Base-by-base conservation (phyloP, 1,140 invertebrate species). In the Caenorhabditis inopinata region DNA sequence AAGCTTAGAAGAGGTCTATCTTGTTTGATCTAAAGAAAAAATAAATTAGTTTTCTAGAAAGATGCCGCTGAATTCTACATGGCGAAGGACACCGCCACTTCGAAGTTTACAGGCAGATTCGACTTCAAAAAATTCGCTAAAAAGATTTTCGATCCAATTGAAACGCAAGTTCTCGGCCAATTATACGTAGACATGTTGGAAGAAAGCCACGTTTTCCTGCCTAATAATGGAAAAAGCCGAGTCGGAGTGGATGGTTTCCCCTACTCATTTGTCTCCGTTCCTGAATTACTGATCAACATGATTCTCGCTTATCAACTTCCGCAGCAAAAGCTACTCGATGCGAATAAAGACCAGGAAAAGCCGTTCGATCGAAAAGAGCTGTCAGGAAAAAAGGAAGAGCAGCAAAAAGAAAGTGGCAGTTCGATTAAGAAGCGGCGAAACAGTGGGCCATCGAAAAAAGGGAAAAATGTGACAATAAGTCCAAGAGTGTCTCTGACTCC, bases 231-330 rank as follows among this genome's bases (percentile, higher is more conserved):
- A 14, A 58, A 45, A n/a, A 78, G 21, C 7, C 49, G 23, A 16
- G 51, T 78, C 12, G 49, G 49, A 29, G 47, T 25, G 0, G 5
- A 47, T 0, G 51, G 21, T 5, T 78, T 42, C n/a, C 51, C 32
- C 5, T 53, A 78, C 35, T 45, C 49, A 0, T 47, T 42, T 42
- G 32, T 46, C 21, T 45, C 76, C 2, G 27, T 78, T 27, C 49
- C 49, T 7, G 76, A 78, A 14, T 53, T 78, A 21, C 7, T 78
- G 4, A 12, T 78, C 7, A 62, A 62, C 21, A 53, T 78, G 25
- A 58, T 78, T 14, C 23, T 78, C 14, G 49, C 76, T 11, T 78
- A 78, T 32, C 76, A 78, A 35, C 29, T 78, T 7, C 76, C 76
- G 18, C 75, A 76, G 9, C 53, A 58, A 14, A 62, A n/a, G 21